Conservation (phyloP, 2,113 vertebrate species). For the Thinocorus orbignyianus region DNA sequence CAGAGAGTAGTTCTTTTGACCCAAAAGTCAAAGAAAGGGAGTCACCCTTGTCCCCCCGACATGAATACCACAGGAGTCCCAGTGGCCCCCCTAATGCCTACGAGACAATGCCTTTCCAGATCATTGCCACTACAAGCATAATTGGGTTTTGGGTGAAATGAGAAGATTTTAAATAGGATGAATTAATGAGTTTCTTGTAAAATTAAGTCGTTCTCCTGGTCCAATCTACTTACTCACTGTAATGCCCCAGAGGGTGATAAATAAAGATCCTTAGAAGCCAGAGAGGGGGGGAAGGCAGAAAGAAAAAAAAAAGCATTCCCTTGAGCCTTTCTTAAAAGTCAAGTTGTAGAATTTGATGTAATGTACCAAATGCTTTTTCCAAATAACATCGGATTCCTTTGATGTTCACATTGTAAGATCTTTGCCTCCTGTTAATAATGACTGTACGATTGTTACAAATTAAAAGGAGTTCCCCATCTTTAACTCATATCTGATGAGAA, state of each 20-base stretch:
- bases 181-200: slow-evolving; percentile 73
- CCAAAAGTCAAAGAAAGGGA: slow-evolving; percentile 54
- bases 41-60: slow-evolving; percentile 15
- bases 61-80: slow-evolving; percentile 19
- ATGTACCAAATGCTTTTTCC: slow-evolving; percentile 9
- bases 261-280: slow-evolving; percentile 39
- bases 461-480: neutral
- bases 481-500: neutral
- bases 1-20: slow-evolving; percentile 42
- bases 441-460: neutral
- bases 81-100: neutral
- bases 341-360: slow-evolving; percentile 11
- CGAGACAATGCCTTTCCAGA: slow-evolving; percentile 40
- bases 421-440: neutral
- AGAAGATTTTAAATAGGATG: slow-evolving; percentile 70
- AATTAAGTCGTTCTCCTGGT: slow-evolving; percentile 74
- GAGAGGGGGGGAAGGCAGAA: neutral
- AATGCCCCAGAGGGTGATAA: slow-evolving; percentile 31
- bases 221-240: slow-evolving; percentile 54
- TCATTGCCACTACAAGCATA: slow-evolving; percentile 51
- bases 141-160: slow-evolving; percentile 62
- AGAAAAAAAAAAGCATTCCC: neutral
- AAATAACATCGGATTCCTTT: slow-evolving; percentile 18
- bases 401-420: neutral
- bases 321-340: slow-evolving; percentile 23